phyloP scores from a whole-genome alignment of 1,140 invertebrate genomes.

The Scaptomyza montana region DNA sequence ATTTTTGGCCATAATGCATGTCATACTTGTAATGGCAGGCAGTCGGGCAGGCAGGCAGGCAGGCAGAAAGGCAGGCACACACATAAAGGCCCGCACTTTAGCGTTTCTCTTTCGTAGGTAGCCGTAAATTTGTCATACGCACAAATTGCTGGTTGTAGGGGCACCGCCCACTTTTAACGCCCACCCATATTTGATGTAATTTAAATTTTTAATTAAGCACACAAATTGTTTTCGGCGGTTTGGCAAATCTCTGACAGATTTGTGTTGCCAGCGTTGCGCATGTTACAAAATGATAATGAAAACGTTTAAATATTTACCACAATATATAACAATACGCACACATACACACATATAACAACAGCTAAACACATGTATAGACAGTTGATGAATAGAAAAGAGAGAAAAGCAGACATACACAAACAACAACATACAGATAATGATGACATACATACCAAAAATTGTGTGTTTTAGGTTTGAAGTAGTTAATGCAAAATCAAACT shows the following conservation, averaged over 20 bases:
- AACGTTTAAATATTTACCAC: slow-evolving; percentile 79
- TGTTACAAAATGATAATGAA: slow-evolving; percentile 74
- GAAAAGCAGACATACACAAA: neutral
- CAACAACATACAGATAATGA: neutral
- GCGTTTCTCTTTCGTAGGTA: slow-evolving; percentile 1
- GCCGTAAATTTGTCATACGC: slow-evolving; percentile 70
- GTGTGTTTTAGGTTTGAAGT: slow-evolving; percentile 31
- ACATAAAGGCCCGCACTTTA: neutral
- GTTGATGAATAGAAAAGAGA: slow-evolving; percentile 4
- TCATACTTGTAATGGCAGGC: slow-evolving; percentile 66
- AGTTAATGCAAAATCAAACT: slow-evolving; percentile 43
- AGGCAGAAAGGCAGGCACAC: no score
- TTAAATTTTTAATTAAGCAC: slow-evolving; percentile 81
- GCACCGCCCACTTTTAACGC: slow-evolving; percentile 2
- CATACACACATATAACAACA: slow-evolving; percentile 28
- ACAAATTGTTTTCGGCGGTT: slow-evolving; percentile 79
- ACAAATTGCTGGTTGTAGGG: slow-evolving; percentile 55
- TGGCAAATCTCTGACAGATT: slow-evolving; percentile 78
- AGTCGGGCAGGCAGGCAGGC: neutral
- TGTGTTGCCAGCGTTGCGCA: slow-evolving; percentile 46
- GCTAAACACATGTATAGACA: slow-evolving; percentile 22
- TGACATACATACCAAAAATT: slow-evolving; percentile 6
- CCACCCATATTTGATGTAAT: slow-evolving; percentile 70
- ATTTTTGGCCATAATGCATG: slow-evolving; percentile 68
- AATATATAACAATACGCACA: slow-evolving; percentile 64